A percentile compares a stretch with the other conserved stretches of the same genome.
Evolutionary conservation across 2,113 vertebrate species (phyloP).

Genomic region (Centropus unirufus): DNA sequence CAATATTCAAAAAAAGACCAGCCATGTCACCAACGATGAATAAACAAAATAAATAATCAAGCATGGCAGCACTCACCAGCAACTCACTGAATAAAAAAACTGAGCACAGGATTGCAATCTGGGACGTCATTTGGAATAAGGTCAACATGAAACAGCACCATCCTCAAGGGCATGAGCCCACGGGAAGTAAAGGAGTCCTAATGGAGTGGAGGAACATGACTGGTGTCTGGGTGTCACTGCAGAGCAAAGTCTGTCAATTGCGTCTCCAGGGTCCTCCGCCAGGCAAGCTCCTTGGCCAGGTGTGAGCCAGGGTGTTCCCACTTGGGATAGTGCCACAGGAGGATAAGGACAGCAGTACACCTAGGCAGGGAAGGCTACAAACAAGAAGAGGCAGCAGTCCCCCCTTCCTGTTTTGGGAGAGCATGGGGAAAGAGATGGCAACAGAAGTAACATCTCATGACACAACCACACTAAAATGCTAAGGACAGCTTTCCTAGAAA

Average conservation of each 20-base stretch:
- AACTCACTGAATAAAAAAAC: background rate
- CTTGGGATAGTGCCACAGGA: background rate
- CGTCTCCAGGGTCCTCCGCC: background rate
- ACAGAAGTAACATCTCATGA: background rate
- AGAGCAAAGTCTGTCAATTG: background rate
- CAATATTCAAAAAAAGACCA: background rate
- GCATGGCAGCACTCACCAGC: background rate
- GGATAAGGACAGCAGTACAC: rapidly evolving
- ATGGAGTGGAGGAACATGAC: background rate
- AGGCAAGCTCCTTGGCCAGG: background rate
- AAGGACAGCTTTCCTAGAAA: background rate
- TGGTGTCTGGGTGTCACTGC: rapidly evolving
- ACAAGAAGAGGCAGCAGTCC: background rate
- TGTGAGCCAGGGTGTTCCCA: background rate
- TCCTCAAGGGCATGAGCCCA: background rate
- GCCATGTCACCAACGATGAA: background rate
- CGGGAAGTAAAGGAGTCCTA: background rate
- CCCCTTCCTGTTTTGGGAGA: background rate
- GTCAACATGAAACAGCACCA: background rate
- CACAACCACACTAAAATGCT: background rate
- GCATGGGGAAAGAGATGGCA: background rate
- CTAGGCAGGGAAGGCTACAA: background rate
- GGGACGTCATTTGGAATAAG: background rate
- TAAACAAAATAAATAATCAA: background rate
- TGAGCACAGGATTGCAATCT: background rate